A percentile compares a stretch with the other conserved stretches of the same genome.
These are phyloP conservation scores for Exephanes ischioxanthus DNA, from an alignment of 2,888 invertebrate genomes.

Conservation along the genomic window DNA sequence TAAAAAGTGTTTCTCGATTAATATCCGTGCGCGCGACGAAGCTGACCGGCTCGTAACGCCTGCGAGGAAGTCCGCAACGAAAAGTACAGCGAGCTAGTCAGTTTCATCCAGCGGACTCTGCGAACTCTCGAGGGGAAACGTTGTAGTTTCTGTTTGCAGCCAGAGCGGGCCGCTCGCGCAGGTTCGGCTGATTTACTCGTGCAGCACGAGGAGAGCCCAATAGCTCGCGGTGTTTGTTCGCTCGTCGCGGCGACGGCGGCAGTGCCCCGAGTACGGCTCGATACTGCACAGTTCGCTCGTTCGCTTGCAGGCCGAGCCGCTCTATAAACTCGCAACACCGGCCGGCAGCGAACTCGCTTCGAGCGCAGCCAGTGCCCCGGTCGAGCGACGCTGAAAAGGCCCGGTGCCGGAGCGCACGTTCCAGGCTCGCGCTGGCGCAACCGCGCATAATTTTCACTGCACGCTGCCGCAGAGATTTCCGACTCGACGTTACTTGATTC, in stretches of 20 bases:
- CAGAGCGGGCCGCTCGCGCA: not conserved
- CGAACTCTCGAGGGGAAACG: not conserved
- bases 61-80: not conserved
- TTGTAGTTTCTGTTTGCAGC: slow-evolving; percentile 14
- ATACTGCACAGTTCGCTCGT: slow-evolving; percentile 9
- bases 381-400: not conserved
- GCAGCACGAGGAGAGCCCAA: slow-evolving; percentile 27
- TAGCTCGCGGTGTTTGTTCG: slow-evolving; percentile 33
- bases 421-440: slow-evolving; percentile 21
- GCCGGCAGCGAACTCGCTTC: not conserved
- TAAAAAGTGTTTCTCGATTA: slow-evolving; percentile 16
- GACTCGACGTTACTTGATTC: not conserved
- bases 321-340: slow-evolving; percentile 42
- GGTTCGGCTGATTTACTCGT: slow-evolving; percentile 31
- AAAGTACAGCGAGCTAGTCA: slow-evolving; percentile 2
- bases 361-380: not conserved
- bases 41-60: not conserved
- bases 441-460: slow-evolving; percentile 43
- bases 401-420: slow-evolving; percentile 1
- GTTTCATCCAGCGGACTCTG: not conserved
- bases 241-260: slow-evolving; percentile 6
- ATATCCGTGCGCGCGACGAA: not conserved
- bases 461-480: not conserved
- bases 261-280: slow-evolving; percentile 1
- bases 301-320: slow-evolving; percentile 1